phyloP scores from a whole-genome alignment of 2,113 vertebrate genomes.

The Ammodytes dubius region DNA sequence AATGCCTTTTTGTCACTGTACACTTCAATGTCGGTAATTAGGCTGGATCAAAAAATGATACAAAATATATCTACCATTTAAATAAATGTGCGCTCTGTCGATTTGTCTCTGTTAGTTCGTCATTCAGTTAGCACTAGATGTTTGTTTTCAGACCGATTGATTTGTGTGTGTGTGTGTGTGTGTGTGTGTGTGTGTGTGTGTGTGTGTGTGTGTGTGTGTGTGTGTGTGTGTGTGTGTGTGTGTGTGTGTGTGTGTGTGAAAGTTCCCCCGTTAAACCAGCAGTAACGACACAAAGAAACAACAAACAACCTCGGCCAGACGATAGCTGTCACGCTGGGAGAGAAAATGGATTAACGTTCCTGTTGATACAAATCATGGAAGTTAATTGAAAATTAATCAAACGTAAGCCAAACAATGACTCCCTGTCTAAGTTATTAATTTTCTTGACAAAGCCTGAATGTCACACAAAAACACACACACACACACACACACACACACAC shows the following conservation, averaged over 20 bases:
- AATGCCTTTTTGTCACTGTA: too few species aligned
- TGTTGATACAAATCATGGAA: neutral
- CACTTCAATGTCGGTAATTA: too few species aligned
- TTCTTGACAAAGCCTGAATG: conserved; percentile 14
- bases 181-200: too few species aligned
- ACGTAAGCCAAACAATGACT: conserved; percentile 31
- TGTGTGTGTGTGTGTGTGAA: neutral
- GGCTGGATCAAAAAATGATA: too few species aligned
- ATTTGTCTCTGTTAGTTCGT: neutral
- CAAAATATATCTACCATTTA: too few species aligned
- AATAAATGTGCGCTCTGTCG: too few species aligned
- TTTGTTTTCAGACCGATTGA: neutral
- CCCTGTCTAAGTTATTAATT: conserved; percentile 37
- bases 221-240: too few species aligned
- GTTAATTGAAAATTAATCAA: conserved; percentile 50
- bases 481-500: neutral
- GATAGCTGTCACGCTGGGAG: neutral
- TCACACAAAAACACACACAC: conserved; percentile 16
- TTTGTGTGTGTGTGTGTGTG: neutral
- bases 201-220: too few species aligned
- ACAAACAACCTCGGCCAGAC: neutral
- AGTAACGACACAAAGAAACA: neutral
- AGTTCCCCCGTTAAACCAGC: neutral
- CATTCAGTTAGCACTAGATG: neutral
- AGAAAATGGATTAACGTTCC: conserved; percentile 2